Conservation (phyloP, 2,797 vertebrate species). For the Propithecus deckenii region DNA sequence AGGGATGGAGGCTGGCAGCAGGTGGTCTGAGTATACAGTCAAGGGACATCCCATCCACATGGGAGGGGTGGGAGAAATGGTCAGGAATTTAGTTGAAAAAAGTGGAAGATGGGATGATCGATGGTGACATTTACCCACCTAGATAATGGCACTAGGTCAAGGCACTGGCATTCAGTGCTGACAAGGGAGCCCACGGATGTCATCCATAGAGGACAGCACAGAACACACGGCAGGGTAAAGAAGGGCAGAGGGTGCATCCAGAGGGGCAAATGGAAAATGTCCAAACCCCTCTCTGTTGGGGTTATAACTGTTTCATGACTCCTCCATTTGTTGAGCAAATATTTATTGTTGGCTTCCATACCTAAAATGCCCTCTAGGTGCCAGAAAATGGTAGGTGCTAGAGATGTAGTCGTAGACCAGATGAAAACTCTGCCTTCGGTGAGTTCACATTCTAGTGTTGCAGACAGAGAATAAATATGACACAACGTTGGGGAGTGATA, state of each 20-base stretch:
- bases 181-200: no score
- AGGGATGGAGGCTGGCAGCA: not conserved
- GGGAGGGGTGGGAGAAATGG: not conserved
- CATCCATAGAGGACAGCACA: not conserved
- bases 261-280: not conserved
- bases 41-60: not conserved
- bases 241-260: not conserved
- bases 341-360: not conserved
- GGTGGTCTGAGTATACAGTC: not conserved
- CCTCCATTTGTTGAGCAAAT: not conserved
- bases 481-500: not conserved
- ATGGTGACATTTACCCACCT: not conserved
- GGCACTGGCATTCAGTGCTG: not conserved
- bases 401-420: not conserved
- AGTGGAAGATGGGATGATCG: not conserved
- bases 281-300: not conserved
- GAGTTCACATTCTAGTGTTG: not conserved
- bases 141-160: not conserved
- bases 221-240: not conserved
- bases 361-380: not conserved
- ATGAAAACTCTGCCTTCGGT: not conserved
- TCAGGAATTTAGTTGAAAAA: not conserved
- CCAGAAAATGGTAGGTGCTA: not conserved
- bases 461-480: not conserved
- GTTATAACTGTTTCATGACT: not conserved